Conservation (phyloP, 2,797 vertebrate species). For the Sebastes melanostomus region DNA sequence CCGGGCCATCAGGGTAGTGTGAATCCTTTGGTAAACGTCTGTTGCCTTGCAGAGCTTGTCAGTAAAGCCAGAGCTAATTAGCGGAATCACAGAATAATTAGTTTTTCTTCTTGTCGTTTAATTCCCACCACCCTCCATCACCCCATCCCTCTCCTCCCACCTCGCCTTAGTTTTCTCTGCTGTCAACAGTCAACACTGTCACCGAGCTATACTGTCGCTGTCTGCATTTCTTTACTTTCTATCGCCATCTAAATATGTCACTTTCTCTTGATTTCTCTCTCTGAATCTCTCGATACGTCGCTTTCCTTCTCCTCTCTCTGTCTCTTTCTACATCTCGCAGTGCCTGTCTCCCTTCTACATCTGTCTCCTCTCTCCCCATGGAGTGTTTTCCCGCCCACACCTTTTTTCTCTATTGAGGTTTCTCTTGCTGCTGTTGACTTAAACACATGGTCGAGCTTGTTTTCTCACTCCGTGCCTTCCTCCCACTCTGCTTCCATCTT, state of each 20-base stretch:
- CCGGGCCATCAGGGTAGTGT: constrained; percentile 51
- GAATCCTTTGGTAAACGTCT: constrained; percentile 72
- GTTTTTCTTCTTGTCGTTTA: constrained; percentile 80
- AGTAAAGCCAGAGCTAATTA: constrained; percentile 80
- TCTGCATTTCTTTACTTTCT: constrained; percentile 3
- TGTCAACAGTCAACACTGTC: constrained; percentile 61
- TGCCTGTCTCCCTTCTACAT: constrained; percentile 54
- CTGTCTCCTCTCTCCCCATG: constrained; percentile 64
- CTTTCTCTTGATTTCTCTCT: constrained; percentile 33
- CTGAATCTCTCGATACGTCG: constrained; percentile 11
- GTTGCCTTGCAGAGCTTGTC: constrained; percentile 72
- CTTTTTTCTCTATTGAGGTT: constrained; percentile 73
- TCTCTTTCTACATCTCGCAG: constrained; percentile 44
- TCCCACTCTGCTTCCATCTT: constrained; percentile 65
- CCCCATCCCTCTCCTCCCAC: constrained; percentile 54
- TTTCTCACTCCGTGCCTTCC: constrained; percentile 69
- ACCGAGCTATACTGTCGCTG: constrained; percentile 2
- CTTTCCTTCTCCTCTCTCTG: constrained; percentile 13
- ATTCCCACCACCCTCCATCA: constrained; percentile 65
- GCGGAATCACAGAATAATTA: constrained; percentile 84
- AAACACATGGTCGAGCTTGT: constrained; percentile 77
- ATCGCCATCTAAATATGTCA: constrained; percentile 11
- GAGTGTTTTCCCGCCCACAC: constrained; percentile 75
- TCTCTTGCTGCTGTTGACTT: constrained; percentile 75
- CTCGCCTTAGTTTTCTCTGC: constrained; percentile 36